Evolutionary conservation across 2,797 vertebrate genomes (phyloP).

Genomic region (Thalassophryne amazonica): DNA sequence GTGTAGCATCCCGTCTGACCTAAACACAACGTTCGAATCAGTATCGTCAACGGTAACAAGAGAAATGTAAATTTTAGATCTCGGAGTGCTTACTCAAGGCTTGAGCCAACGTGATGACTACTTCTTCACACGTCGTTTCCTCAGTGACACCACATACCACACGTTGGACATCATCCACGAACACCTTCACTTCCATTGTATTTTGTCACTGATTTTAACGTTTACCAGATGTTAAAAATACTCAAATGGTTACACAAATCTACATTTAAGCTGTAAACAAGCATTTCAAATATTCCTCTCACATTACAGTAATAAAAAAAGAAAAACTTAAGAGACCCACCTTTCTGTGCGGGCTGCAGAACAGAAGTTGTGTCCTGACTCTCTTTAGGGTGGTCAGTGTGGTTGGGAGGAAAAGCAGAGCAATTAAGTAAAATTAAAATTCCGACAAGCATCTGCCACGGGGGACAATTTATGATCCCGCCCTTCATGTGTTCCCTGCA

Average conservation of each 20-base stretch:
- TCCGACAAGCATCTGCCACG: constrained; percentile 38
- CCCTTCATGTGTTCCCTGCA: constrained; percentile 27
- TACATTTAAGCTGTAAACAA: too few species aligned
- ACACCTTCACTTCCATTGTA: constrained; percentile 81
- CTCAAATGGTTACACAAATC: background rate
- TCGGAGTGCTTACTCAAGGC: constrained; percentile 64
- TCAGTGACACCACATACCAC: constrained; percentile 79
- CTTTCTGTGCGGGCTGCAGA: constrained; percentile 3
- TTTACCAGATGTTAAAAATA: background rate
- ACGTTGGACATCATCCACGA: constrained; percentile 73
- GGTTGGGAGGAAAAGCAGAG: constrained; percentile 32
- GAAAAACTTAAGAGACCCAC: constrained; percentile 29
- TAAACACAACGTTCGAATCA: constrained; percentile 20
- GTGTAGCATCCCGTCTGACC: constrained; percentile 80
- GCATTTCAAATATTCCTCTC: too few species aligned
- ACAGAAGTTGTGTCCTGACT: constrained; percentile 5
- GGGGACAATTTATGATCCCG: constrained; percentile 45
- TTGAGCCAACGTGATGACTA: constrained; percentile 79
- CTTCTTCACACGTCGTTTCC: constrained; percentile 81
- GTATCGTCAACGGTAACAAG: background rate
- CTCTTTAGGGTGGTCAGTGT: constrained; percentile 18
- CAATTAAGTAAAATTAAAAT: constrained; percentile 65
- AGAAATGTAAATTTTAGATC: background rate
- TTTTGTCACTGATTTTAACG: background rate
- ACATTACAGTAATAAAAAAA: background rate